Base-by-base conservation (phyloP, 1,140 invertebrate species). In the Plectus sambesii region DNA sequence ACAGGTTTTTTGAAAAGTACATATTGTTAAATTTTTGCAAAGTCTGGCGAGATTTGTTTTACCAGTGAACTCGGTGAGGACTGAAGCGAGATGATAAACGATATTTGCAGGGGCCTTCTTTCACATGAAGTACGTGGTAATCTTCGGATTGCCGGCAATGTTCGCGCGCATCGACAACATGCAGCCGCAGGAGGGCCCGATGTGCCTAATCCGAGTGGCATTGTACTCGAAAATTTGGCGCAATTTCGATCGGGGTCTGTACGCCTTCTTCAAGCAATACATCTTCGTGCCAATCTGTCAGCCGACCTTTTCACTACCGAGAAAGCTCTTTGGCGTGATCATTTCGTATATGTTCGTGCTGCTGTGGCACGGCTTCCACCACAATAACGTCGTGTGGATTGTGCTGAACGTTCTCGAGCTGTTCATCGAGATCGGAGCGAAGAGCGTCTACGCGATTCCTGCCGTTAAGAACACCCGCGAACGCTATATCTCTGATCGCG, bases 361-460 rank as follows among this genome's bases (percentile, higher is more conserved):
- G 8, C 35, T 67, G 5, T 67, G 64, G 64, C 64, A 67, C 42
- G 64, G 64, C 24, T 69, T 67, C 49, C 42, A 55, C 30, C 63
- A 68, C 49, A 66, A 67, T 25, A 69, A 67, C 47, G 54, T 69
- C 33, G 65, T 64, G 4, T 67, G 64, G 64, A 69, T 67, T 36
- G 47, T 40, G 0, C 42, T 67, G 23, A 67, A 67, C 42, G 65
- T 67, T 12, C 17, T 60, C 3, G 64, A 69, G n/a, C 49, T 67
- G 4, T 55, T 69, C 49, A 53, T 67, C 12, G 64, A 67, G 54
- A 65, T 53, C 46, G 27, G 35, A 3, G 48, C 63, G 9, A 67
- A 67, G 44, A 46, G 37, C 6, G 19, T 67, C 27, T 67, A 67
- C 38, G 42, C 51, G 3, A 54, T 69, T 17, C 49, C 51, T 4